These are phyloP conservation scores for Gnathonemus longibarbis DNA, from an alignment of 2,113 vertebrate species.

Conservation along the genomic window DNA sequence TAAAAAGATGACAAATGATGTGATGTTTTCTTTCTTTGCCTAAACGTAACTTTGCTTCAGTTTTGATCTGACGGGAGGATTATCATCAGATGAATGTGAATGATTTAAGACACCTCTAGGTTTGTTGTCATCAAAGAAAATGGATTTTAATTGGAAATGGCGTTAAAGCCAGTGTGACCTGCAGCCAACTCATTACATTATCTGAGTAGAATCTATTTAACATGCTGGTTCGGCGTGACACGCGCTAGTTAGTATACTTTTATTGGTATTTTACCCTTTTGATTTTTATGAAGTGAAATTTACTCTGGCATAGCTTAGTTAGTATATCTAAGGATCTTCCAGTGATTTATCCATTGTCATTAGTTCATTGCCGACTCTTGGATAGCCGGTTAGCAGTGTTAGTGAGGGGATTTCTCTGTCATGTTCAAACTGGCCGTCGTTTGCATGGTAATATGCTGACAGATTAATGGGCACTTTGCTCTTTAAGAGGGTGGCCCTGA, in stretches of 20 bases:
- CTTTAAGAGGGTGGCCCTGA: neutral
- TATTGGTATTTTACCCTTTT: neutral
- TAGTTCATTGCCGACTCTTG: neutral
- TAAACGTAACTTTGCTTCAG: neutral
- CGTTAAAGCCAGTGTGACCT: neutral
- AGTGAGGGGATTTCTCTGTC: neutral
- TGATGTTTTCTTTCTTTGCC: neutral
- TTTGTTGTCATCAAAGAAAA: neutral
- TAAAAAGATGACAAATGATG: neutral
- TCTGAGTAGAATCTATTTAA: neutral
- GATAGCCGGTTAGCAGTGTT: neutral
- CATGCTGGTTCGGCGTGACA: neutral
- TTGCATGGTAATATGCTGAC: neutral
- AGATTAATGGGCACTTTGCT: neutral
- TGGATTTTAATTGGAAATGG: neutral
- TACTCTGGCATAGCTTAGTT: neutral
- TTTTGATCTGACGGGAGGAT: neutral
- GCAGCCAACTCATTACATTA: neutral
- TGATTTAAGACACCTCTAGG: neutral
- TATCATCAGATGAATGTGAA: neutral
- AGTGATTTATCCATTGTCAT: neutral
- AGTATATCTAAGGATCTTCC: neutral
- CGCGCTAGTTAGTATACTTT: neutral
- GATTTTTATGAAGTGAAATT: neutral
- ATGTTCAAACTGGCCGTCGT: neutral